Evolutionary conservation across 2,888 invertebrate species (phyloP).

Genomic region (Ceramica pisi): DNA sequence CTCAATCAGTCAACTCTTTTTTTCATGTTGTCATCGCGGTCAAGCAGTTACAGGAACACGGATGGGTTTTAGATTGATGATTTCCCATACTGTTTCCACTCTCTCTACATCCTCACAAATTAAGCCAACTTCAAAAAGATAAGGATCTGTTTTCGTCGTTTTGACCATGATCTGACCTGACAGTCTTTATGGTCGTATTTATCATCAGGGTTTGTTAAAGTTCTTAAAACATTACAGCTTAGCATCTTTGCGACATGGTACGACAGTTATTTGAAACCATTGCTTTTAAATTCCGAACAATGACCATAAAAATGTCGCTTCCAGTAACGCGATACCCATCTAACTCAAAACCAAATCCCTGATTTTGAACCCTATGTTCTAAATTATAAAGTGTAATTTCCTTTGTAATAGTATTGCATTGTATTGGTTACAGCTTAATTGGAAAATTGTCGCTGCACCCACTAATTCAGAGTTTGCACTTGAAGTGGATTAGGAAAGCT

Average conservation of each 20-base stretch:
- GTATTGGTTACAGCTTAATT: constrained; percentile 69
- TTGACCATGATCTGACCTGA: too few relatives aligned
- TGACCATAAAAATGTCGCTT: constrained; percentile 34
- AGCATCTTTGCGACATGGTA: constrained; percentile 4
- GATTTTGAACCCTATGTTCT: constrained; percentile 40
- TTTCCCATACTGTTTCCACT: too few relatives aligned
- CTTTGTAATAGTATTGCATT: constrained; percentile 10
- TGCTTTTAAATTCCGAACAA: constrained; percentile 19
- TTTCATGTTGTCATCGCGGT: too few relatives aligned
- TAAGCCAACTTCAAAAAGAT: too few relatives aligned
- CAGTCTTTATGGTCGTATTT: too few relatives aligned
- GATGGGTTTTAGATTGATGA: too few relatives aligned
- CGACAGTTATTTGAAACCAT: constrained; percentile 31
- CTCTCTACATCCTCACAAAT: too few relatives aligned
- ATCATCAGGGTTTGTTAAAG: background rate
- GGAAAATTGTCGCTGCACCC: constrained; percentile 70
- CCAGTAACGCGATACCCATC: constrained; percentile 36
- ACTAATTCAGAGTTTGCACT: constrained; percentile 60
- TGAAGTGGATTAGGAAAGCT: constrained; percentile 47
- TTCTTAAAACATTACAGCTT: background rate
- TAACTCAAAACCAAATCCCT: background rate
- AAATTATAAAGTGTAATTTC: constrained; percentile 15
- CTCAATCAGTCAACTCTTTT: too few relatives aligned
- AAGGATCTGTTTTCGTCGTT: too few relatives aligned
- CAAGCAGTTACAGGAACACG: too few relatives aligned